These are phyloP conservation scores for Trachelus troglodyta DNA, from an alignment of 2,888 invertebrate genomes.

Conservation along the genomic window DNA sequence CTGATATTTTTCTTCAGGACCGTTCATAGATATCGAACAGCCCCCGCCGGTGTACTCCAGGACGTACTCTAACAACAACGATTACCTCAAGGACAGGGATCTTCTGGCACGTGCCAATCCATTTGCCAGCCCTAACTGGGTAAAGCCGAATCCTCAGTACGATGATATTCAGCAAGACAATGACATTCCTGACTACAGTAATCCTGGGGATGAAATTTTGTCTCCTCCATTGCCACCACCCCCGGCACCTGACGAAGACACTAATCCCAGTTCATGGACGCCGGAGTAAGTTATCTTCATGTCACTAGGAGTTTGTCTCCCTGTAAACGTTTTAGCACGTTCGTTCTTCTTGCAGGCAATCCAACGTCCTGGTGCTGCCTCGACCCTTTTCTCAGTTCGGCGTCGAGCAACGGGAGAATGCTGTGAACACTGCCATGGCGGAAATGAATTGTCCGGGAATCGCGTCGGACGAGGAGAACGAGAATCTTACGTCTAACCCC, in stretches of 20 bases:
- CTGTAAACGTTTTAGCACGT: not conserved
- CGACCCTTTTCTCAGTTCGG: slow-evolving; percentile 41
- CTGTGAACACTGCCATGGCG: slow-evolving; percentile 31
- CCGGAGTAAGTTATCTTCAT: slow-evolving; percentile 40
- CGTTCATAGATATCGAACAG: slow-evolving; percentile 24
- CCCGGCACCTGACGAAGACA: slow-evolving; percentile 35
- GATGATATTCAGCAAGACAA: slow-evolving; percentile 32
- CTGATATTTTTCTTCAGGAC: slow-evolving; percentile 1
- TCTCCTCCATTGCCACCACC: slow-evolving; percentile 23
- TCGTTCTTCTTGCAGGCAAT: slow-evolving; percentile 39
- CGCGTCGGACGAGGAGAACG: not conserved
- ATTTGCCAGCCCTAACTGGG: slow-evolving; percentile 38
- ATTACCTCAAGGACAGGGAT: slow-evolving; percentile 41
- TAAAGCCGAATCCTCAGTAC: slow-evolving; percentile 39
- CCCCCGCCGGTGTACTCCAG: slow-evolving; percentile 29
- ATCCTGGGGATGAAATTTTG: slow-evolving; percentile 14
- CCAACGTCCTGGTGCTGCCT: slow-evolving; percentile 35
- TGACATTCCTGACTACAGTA: slow-evolving; percentile 22
- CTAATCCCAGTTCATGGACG: slow-evolving; percentile 47
- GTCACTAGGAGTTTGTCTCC: not conserved
- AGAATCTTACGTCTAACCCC: not conserved
- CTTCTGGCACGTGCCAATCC: slow-evolving; percentile 42
- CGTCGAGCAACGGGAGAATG: slow-evolving; percentile 46
- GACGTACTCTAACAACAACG: slow-evolving; percentile 33
- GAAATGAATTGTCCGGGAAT: not conserved